Evolutionary conservation across 2,888 invertebrate species (phyloP), one percentile per base, ranked within the genome.

Genomic region (Melanchra persicariae): DNA sequence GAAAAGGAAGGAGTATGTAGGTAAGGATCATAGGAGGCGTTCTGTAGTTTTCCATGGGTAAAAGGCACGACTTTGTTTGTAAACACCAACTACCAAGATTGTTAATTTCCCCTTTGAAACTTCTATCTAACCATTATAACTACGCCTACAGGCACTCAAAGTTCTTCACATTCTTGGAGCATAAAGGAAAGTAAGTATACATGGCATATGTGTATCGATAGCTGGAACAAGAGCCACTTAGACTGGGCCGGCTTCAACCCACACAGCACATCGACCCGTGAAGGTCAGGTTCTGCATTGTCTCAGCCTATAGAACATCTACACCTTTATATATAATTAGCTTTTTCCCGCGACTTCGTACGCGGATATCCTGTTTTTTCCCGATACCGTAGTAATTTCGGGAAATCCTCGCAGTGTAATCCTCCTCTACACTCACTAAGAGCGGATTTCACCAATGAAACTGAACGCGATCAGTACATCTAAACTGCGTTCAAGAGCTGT

Each of bases 181-280:
- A 65, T 58, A 82, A 78, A 80, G 59, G 74, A 60, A 62, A 61
- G 54, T 34, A 52, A 30, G 30, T 70, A 67, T 65, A 65, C 24
- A 17, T 49, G 24, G 30, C 19, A 17, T 55, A 55, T 30, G 47
- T 62, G 59, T 68, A 57, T 19, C 2, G 70, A 64, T 77, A 49
- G 37, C 45, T 67, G 49, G 65, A 76, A 84, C 82, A 83, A 83
- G 74, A 74, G 73, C 70, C 60, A 66, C 70, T 82, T 58, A 65
- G 40, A 57, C 54, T 40, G 51, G 47, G 22, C 49, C 24, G 37
- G 51, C 49, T 51, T 62, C 24, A 19, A 52, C 83, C 84, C 73
- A 84, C 84, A 68, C 55, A 58, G 81, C 70, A 63, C 84, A 81
- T 76, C 76, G 74, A 74, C 74, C 79, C 59, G 49, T n/a, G 83